A percentile compares a stretch with the other conserved stretches of the same genome.
These are phyloP conservation scores for Drosophila willistoni DNA, from an alignment of 1,140 invertebrate species.

Conservation along the genomic window DNA sequence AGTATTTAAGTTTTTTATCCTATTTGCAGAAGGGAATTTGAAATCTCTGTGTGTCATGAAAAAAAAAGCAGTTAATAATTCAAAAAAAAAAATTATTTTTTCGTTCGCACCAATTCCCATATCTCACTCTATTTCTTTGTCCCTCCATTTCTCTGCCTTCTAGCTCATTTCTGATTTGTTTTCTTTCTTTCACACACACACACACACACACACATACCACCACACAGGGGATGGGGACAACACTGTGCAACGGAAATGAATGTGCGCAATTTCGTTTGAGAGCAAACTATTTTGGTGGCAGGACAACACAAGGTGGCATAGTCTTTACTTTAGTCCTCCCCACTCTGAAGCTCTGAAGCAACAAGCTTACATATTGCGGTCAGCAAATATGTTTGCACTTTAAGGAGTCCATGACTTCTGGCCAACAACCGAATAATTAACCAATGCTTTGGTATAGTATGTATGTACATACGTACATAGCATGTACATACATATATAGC, in stretches of 20 bases:
- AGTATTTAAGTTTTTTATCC: too few species aligned
- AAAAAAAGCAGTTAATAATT: background rate
- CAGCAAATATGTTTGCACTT: constrained; percentile 11
- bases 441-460: background rate
- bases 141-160: background rate
- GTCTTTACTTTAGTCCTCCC: background rate
- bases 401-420: constrained; percentile 1
- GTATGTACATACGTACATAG: background rate
- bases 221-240: constrained; percentile 17
- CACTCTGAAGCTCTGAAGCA: constrained; percentile 5
- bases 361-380: constrained; percentile 12
- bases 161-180: constrained; percentile 14
- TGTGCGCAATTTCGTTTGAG: constrained; percentile 60
- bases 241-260: constrained; percentile 66
- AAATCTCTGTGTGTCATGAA: background rate
- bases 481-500: background rate
- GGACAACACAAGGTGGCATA: constrained; percentile 17
- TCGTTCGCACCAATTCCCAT: background rate
- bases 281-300: constrained; percentile 43
- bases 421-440: background rate
- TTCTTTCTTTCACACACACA: background rate
- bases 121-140: background rate
- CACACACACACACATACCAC: constrained; percentile 13
- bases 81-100: constrained; percentile 6
- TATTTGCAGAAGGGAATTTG: background rate